These are phyloP conservation scores for Eunapius fragilis DNA, from an alignment of 37 sponge, comb jelly and placozoan genomes.

Conservation along the genomic window DNA sequence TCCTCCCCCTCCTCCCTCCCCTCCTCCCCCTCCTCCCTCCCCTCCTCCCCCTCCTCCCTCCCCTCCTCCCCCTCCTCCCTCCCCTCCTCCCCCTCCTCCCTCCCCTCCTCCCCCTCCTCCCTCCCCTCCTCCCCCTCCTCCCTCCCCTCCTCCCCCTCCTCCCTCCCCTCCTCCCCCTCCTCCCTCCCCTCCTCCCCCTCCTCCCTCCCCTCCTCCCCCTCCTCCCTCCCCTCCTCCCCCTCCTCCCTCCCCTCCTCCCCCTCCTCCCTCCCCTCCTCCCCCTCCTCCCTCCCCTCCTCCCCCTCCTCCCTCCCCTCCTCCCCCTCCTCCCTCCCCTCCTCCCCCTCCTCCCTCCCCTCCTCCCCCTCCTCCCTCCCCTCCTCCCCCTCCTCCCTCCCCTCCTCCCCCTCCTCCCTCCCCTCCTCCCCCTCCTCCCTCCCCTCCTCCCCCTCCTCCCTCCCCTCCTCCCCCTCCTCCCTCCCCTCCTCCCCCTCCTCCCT, in stretches of 20 bases:
- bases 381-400: slow-evolving; percentile 2
- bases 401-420: background rate
- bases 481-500: background rate
- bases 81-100: background rate
- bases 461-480: background rate
- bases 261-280: too few relatives aligned
- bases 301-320: background rate
- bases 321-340: background rate
- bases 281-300: background rate
- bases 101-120: background rate
- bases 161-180: background rate
- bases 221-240: background rate
- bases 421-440: too few relatives aligned
- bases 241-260: too few relatives aligned
- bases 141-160: background rate
- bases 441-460: too few relatives aligned
- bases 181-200: background rate
- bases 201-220: slow-evolving; percentile 14
- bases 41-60: background rate
- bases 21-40: background rate
- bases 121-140: background rate
- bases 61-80: background rate
- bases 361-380: background rate
- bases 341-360: background rate
- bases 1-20: background rate